A percentile compares a stretch with the other conserved stretches of the same genome.
Evolutionary conservation across 2,113 vertebrate species (phyloP).

Genomic region (Melierax canorus): DNA sequence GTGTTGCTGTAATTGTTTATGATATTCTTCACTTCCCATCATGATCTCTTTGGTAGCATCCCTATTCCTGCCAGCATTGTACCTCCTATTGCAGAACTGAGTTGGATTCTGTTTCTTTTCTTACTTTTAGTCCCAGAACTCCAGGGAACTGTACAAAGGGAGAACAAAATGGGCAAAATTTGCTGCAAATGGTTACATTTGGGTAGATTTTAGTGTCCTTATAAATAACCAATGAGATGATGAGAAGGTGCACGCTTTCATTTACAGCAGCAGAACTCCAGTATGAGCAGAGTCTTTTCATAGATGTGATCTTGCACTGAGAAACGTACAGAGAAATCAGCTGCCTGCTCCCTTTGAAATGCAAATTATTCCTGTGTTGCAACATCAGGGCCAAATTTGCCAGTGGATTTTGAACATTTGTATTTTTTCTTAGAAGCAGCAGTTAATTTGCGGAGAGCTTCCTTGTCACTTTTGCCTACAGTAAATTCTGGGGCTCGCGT

Average conservation of each 20-base stretch:
- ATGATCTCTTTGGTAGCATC: neutral
- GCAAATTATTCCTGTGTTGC: neutral
- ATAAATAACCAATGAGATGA: rapidly evolving
- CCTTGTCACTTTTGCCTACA: neutral
- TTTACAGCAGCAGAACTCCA: neutral
- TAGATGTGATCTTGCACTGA: neutral
- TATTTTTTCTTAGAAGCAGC: neutral
- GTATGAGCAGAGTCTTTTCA: neutral
- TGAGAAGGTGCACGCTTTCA: neutral
- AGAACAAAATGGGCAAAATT: neutral
- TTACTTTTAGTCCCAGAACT: neutral
- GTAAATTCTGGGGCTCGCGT: neutral
- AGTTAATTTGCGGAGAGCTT: neutral
- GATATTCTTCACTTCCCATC: conserved; percentile 20
- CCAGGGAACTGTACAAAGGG: neutral
- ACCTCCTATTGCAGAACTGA: neutral
- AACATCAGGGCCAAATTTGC: neutral
- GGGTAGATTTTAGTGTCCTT: neutral
- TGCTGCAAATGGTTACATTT: neutral
- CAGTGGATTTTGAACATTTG: neutral
- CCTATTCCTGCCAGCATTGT: neutral
- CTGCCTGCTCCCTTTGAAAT: neutral
- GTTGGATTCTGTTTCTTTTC: neutral
- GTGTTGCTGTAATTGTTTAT: conserved; percentile 40
- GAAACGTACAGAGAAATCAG: neutral